Evolutionary conservation across 2,797 vertebrate genomes (phyloP).

Genomic region (Neomorphus geoffroyi): DNA sequence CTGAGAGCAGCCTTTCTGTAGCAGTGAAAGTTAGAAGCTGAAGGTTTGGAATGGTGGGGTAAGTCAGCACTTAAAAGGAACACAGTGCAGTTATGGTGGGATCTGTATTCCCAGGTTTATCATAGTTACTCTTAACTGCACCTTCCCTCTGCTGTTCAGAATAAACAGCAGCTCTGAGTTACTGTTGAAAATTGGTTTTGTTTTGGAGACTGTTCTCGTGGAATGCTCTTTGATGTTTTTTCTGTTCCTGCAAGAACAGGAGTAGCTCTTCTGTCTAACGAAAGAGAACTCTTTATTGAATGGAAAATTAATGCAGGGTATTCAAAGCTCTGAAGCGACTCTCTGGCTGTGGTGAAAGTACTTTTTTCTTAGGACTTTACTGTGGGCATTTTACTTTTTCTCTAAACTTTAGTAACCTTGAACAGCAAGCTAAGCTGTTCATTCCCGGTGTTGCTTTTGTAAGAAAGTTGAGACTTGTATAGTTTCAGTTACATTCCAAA

Average conservation of each 20-base stretch:
- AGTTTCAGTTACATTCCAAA: not conserved
- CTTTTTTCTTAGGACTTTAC: not conserved
- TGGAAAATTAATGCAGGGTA: slow-evolving; percentile 17
- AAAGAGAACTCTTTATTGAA: slow-evolving; percentile 25
- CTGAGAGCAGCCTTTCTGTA: not conserved
- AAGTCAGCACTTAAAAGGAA: not conserved
- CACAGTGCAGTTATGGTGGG: not conserved
- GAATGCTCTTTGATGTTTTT: not conserved
- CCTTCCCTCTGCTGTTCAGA: not conserved
- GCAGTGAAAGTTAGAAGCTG: not conserved
- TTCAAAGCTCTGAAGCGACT: slow-evolving; percentile 44
- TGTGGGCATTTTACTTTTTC: not conserved
- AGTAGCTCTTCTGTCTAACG: slow-evolving; percentile 16
- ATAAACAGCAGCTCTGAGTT: slow-evolving; percentile 35
- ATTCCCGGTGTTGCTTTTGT: not conserved
- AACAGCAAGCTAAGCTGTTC: not conserved
- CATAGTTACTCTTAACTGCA: not conserved
- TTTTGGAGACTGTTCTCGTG: not conserved
- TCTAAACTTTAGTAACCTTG: not conserved
- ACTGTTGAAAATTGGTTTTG: not conserved
- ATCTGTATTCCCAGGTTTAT: slow-evolving; percentile 14
- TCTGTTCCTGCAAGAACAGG: not conserved
- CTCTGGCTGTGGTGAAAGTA: not conserved
- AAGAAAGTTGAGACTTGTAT: not conserved
- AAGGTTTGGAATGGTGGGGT: not conserved